Evolutionary conservation across 2,888 invertebrate genomes (phyloP).

Genomic region (Watsonalla binaria): DNA sequence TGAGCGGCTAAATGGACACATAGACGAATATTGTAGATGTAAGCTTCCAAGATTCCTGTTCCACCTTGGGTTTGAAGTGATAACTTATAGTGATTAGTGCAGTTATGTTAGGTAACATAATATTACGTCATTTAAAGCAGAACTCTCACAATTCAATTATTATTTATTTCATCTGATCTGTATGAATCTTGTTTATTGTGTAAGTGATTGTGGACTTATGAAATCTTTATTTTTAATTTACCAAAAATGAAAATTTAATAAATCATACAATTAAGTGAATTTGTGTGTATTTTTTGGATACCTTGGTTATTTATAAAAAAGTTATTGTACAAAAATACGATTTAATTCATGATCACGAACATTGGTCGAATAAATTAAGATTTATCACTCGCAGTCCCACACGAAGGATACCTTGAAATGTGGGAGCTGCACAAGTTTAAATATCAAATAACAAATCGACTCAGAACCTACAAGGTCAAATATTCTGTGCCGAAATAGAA

Average conservation of each 20-base stretch:
- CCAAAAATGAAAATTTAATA: slow-evolving; percentile 75
- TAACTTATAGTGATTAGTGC: slow-evolving; percentile 70
- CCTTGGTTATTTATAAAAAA: background rate
- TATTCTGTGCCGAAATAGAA: too few relatives aligned
- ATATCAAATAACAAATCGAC: too few relatives aligned
- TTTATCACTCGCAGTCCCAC: too few relatives aligned
- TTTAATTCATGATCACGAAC: slow-evolving; percentile 37
- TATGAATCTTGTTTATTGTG: slow-evolving; percentile 72
- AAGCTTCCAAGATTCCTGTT: slow-evolving; percentile 74
- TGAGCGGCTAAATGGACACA: slow-evolving; percentile 58
- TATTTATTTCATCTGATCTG: slow-evolving; percentile 78
- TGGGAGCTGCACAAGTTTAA: too few relatives aligned
- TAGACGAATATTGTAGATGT: slow-evolving; percentile 70
- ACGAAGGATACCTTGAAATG: too few relatives aligned
- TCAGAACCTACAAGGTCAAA: too few relatives aligned
- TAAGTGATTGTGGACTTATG: slow-evolving; percentile 74
- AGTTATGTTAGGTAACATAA: slow-evolving; percentile 67
- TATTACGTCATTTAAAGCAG: slow-evolving; percentile 61
- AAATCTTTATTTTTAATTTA: slow-evolving; percentile 74
- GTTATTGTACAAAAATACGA: slow-evolving; percentile 24
- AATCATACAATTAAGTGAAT: slow-evolving; percentile 66
- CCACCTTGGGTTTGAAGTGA: slow-evolving; percentile 75
- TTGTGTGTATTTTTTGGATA: background rate
- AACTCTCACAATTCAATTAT: slow-evolving; percentile 56
- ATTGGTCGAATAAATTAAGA: too few relatives aligned